Percentiles rank a stretch among this genome's conserved stretches.
phyloP scores from a whole-genome alignment of 2,797 vertebrate species.

The Coregonus ussuriensis region DNA sequence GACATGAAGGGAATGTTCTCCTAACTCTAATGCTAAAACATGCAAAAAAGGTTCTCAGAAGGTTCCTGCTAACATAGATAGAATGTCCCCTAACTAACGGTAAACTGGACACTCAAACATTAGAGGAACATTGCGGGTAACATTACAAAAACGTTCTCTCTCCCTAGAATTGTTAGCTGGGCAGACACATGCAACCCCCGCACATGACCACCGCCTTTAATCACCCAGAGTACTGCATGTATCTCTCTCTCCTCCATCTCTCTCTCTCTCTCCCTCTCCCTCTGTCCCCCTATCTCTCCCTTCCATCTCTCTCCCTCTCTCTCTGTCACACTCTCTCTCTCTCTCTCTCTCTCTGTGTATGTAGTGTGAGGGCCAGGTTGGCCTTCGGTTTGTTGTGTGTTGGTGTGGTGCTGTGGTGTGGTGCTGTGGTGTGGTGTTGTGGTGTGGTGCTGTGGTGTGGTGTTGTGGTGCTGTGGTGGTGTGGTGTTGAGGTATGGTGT shows the following conservation, averaged over 20 bases:
- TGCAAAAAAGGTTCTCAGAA: too few relatives aligned
- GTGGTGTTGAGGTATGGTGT: background rate
- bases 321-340: background rate
- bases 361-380: background rate
- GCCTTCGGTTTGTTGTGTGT: background rate
- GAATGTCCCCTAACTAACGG: too few relatives aligned
- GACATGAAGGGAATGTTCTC: too few relatives aligned
- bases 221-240: background rate
- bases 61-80: too few relatives aligned
- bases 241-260: background rate
- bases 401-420: background rate
- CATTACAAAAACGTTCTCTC: too few relatives aligned
- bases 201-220: background rate
- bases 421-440: background rate
- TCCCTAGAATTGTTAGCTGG: too few relatives aligned
- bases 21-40: too few relatives aligned
- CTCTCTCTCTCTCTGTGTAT: conserved; percentile 2
- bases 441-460: background rate
- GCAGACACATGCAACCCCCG: too few relatives aligned
- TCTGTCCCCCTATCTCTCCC: background rate
- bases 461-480: background rate
- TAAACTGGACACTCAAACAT: too few relatives aligned
- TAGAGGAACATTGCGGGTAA: too few relatives aligned
- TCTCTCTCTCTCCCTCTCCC: background rate
- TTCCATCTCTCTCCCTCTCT: background rate